Evolutionary conservation across 2,888 invertebrate genomes (phyloP).

Genomic region (Orthosia gothica): DNA sequence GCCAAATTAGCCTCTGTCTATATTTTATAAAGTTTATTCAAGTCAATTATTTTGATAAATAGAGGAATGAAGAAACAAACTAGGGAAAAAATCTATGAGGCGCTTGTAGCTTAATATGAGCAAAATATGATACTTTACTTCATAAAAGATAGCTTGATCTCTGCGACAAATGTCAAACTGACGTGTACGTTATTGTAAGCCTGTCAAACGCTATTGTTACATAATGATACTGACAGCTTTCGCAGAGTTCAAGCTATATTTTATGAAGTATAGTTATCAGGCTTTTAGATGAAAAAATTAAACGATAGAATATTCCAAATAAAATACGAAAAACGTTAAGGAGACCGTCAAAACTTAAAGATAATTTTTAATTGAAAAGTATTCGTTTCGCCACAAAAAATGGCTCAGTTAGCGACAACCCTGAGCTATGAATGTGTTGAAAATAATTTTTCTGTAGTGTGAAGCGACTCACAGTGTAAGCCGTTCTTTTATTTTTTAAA

Average conservation of each 20-base stretch:
- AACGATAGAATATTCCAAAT: not conserved
- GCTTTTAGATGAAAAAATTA: not conserved
- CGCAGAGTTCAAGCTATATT: no score
- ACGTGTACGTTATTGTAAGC: no score
- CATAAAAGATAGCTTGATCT: no score
- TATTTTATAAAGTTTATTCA: not conserved
- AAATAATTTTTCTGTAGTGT: conserved; percentile 75
- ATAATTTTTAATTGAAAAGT: not conserved
- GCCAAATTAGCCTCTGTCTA: not conserved
- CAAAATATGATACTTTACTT: no score
- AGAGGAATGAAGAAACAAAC: not conserved
- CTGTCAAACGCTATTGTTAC: no score
- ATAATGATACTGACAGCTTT: no score
- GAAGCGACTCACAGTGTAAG: conserved; percentile 60
- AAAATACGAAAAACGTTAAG: not conserved
- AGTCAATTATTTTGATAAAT: not conserved
- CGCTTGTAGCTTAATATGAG: no score
- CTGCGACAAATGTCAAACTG: no score
- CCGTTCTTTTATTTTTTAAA: conserved; percentile 66
- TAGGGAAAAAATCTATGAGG: not conserved
- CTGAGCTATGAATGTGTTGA: conserved; percentile 68
- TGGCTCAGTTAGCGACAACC: conserved; percentile 64
- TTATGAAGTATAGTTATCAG: no score
- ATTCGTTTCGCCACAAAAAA: conserved; percentile 2
- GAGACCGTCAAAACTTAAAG: not conserved